phyloP scores from a whole-genome alignment of 2,888 invertebrate genomes.

The Drosophila mercatorum region DNA sequence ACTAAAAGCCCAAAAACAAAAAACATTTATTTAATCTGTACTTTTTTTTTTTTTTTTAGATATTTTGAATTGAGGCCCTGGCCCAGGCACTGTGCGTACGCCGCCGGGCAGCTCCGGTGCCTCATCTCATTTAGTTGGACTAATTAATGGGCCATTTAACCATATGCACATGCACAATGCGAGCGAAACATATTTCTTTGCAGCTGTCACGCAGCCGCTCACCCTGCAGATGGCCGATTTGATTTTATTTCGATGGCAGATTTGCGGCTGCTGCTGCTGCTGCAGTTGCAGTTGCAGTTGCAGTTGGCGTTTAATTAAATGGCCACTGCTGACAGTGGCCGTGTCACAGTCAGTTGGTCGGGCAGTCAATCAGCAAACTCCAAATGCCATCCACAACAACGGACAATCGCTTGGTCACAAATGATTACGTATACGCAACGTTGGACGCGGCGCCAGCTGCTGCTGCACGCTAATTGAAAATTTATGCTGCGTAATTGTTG shows the following conservation, averaged over 20 bases:
- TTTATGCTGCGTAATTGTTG: conserved; percentile 30
- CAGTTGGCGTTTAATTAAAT: conserved; percentile 61
- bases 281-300: conserved; percentile 15
- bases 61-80: not conserved
- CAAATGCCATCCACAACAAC: conserved; percentile 8
- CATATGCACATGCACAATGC: conserved; percentile 42
- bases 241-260: conserved; percentile 46
- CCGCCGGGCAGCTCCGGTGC: not conserved
- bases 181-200: conserved; percentile 30
- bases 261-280: conserved; percentile 33
- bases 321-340: conserved; percentile 26
- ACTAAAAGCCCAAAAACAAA: not conserved
- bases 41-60: not conserved
- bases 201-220: conserved; percentile 21
- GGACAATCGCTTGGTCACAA: conserved; percentile 43
- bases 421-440: conserved; percentile 49
- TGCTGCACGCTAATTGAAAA: conserved; percentile 28
- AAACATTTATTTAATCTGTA: not conserved
- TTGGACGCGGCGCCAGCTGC: conserved; percentile 20
- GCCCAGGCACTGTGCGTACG: not conserved
- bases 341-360: conserved; percentile 34
- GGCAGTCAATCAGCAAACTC: conserved; percentile 43
- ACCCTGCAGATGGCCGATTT: conserved; percentile 9
- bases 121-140: conserved; percentile 30
- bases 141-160: conserved; percentile 64